Percentiles rank a stretch among this genome's conserved stretches.
Conservation (phyloP, 2,113 vertebrate genomes). For the Melanerpes formicivorus region DNA sequence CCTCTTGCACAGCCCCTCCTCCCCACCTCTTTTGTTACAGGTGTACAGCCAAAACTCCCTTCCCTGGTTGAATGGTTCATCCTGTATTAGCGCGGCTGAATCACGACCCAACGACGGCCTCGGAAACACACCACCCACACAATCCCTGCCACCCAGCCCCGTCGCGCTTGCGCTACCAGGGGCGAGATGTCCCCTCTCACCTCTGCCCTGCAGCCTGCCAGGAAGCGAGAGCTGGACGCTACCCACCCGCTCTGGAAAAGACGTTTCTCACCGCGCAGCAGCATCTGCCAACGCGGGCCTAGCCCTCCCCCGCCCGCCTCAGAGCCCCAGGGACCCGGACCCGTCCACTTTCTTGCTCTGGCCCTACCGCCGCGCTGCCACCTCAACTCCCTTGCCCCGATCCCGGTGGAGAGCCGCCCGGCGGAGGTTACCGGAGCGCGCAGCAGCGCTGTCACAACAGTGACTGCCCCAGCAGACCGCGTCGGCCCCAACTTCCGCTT, state of each 20-base stretch:
- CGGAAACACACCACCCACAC: not conserved
- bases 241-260: not conserved
- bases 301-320: not conserved
- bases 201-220: not conserved
- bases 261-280: too few relatives aligned
- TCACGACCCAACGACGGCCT: not conserved
- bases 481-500: not conserved
- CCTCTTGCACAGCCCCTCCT: rapidly evolving
- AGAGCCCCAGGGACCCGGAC: not conserved
- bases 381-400: too few relatives aligned
- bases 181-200: not conserved
- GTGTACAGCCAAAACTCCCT: not conserved
- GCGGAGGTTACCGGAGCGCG: not conserved
- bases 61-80: rapidly evolving
- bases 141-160: too few relatives aligned
- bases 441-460: rapidly evolving
- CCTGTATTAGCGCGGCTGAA: not conserved
- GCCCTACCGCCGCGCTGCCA: not conserved
- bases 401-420: not conserved
- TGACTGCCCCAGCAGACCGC: rapidly evolving
- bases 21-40: not conserved
- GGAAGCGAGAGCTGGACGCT: too few relatives aligned
- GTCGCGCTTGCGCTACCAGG: not conserved
- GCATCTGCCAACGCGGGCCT: not conserved
- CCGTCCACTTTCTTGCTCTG: not conserved